A percentile compares a stretch with the other conserved stretches of the same genome.
These are phyloP conservation scores for Prionailurus bengalensis DNA, from an alignment of 2,113 vertebrate genomes.

Conservation along the genomic window DNA sequence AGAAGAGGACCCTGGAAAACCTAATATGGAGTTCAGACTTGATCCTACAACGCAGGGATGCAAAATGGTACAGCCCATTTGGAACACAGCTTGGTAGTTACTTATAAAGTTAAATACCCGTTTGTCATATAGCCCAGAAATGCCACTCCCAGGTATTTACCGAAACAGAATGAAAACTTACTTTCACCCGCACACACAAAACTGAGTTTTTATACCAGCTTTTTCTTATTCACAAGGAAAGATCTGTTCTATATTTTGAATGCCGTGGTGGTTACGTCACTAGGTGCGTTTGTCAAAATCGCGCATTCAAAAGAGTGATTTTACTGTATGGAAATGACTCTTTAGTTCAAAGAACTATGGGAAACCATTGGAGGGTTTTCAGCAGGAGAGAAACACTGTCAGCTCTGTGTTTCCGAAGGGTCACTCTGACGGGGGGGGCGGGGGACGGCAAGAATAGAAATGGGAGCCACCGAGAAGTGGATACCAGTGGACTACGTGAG, in stretches of 20 bases:
- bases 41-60: background rate
- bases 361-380: background rate
- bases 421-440: too few relatives aligned
- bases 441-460: background rate
- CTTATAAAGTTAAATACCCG: background rate
- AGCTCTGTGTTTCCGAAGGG: background rate
- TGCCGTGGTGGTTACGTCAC: background rate
- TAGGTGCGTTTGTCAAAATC: background rate
- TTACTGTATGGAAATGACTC: background rate
- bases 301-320: background rate
- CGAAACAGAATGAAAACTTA: conserved; percentile 4
- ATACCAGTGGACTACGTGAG: background rate
- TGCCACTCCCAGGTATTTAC: background rate
- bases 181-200: background rate
- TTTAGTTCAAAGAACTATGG: background rate
- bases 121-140: background rate
- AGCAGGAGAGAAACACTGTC: background rate
- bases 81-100: background rate
- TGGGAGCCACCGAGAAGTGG: rapidly evolving
- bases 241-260: background rate
- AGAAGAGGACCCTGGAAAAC: background rate
- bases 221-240: conserved; percentile 31
- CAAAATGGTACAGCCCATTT: background rate
- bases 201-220: background rate
- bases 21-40: background rate